Percentiles rank a stretch among this genome's conserved stretches.
phyloP scores from a whole-genome alignment of 2,113 vertebrate genomes.

The Symphodus melops region DNA sequence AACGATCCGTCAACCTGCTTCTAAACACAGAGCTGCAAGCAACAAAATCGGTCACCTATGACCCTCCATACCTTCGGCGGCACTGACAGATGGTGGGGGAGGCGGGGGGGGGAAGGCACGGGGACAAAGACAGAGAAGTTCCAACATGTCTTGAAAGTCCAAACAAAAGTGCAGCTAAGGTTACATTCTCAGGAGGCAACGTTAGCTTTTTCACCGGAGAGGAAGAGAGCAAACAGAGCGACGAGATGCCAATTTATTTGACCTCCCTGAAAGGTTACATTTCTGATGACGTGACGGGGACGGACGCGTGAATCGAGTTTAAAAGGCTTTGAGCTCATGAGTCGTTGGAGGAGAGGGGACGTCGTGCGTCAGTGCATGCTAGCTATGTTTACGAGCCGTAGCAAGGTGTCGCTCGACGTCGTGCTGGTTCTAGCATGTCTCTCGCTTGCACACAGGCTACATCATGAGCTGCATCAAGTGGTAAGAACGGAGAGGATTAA shows the following conservation, averaged over 20 bases:
- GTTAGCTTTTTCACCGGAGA: neutral
- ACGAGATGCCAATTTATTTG: neutral
- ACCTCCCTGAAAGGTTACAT: slow-evolving; percentile 9
- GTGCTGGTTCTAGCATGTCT: slow-evolving; percentile 36
- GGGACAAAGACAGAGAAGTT: slow-evolving; percentile 51
- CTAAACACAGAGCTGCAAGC: slow-evolving; percentile 35
- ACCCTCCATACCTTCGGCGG: slow-evolving; percentile 46
- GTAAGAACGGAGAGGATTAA: slow-evolving; percentile 28
- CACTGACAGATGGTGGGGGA: slow-evolving; percentile 31
- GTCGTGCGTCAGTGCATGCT: slow-evolving; percentile 10
- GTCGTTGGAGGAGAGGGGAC: slow-evolving; percentile 16
- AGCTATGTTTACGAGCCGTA: slow-evolving; percentile 20
- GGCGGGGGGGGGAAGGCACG: slow-evolving; percentile 31
- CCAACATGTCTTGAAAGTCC: slow-evolving; percentile 51
- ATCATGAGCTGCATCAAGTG: neutral
- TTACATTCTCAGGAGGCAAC: neutral
- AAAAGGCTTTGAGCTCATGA: slow-evolving; percentile 16
- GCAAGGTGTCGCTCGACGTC: neutral
- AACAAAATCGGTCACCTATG: slow-evolving; percentile 54
- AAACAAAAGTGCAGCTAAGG: slow-evolving; percentile 5
- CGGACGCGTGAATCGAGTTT: neutral
- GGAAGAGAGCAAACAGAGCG: neutral
- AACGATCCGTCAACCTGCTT: slow-evolving; percentile 53
- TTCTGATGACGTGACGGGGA: neutral
- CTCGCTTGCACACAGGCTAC: neutral